Percentiles rank a stretch among this genome's conserved stretches.
These are phyloP conservation scores for Cancer borealis DNA, from an alignment of 2,888 invertebrate genomes.

Conservation along the genomic window DNA sequence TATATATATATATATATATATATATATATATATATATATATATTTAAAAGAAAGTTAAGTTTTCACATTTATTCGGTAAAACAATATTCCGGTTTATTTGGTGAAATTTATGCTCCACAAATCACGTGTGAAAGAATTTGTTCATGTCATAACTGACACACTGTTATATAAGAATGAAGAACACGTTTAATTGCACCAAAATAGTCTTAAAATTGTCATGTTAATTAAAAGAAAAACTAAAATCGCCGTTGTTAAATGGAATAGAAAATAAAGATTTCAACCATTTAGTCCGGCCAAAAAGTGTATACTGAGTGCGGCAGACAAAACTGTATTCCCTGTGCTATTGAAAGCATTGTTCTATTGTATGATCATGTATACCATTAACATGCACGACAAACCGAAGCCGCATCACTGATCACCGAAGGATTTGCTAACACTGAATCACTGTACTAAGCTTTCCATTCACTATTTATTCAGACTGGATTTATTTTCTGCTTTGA, in stretches of 20 bases:
- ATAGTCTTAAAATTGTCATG: background rate
- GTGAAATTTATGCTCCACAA: too few species aligned
- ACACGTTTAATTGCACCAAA: too few species aligned
- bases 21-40: too few species aligned
- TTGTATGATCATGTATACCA: background rate
- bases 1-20: too few species aligned
- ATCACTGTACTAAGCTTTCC: background rate
- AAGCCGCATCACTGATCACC: background rate
- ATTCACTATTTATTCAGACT: background rate
- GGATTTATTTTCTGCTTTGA: background rate
- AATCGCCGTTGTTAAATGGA: background rate
- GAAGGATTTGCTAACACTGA: background rate
- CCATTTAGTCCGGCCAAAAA: background rate
- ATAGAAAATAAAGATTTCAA: background rate
- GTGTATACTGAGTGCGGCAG: background rate
- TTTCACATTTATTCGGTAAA: too few species aligned
- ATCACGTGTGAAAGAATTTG: background rate
- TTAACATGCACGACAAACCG: background rate
- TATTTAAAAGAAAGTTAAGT: too few species aligned
- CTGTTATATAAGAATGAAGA: too few species aligned
- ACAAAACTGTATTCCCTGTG: background rate
- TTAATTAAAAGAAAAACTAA: background rate
- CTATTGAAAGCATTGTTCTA: background rate
- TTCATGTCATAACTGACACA: too few species aligned
- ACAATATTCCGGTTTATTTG: too few species aligned